Base-by-base conservation (phyloP, 2,797 vertebrate species). In the Cossypha heuglini region DNA sequence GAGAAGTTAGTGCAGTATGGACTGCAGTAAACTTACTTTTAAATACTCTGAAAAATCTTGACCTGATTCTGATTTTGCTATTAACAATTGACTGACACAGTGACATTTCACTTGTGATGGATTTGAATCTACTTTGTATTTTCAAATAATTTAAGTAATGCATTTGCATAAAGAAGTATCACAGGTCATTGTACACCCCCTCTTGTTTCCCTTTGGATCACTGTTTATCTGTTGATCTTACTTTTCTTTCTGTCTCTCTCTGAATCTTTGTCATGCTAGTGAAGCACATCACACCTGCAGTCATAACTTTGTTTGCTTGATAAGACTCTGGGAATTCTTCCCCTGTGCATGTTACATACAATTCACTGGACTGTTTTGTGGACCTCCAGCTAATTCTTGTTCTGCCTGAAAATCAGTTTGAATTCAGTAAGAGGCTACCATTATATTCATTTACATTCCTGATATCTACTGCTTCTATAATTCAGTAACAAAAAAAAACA, bases 391-490 rank as follows among this genome's bases (percentile, higher is more conserved):
- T 46, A 52, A 49, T 72, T 84, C 67, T 86, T 22, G 3, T 78
- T 87, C 71, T 84, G 58, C 67, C 77, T 91, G 35, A 88, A 91
- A 91, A 87, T 58, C 71, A 78, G 42, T 75, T 78, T 90, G 69
- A 68, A 82, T 85, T 92, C 62, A 59, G 73, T 66, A 69, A 72
- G 75, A 84, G 25, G 29, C 54, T 57, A 55, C 25, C n/a, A 72
- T 58, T 81, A 31, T 38, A 29, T 52, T 90, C 1, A 72, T 84
- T 93, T 88, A 35, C 76, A 86, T 86, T 91, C 49, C 86, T 91
- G 78, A 29, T 62, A 31, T 46, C 73, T 86, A 49, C 68, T 61
- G 68, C 57, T 86, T 46, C 28, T 78, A 26, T 68, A 84, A 84
- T 80, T 84, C 58, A 59, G 40, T 62, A 72, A 78, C 26, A 64